phyloP scores from a whole-genome alignment of 2,113 vertebrate genomes.

The Chelonoidis abingdonii region DNA sequence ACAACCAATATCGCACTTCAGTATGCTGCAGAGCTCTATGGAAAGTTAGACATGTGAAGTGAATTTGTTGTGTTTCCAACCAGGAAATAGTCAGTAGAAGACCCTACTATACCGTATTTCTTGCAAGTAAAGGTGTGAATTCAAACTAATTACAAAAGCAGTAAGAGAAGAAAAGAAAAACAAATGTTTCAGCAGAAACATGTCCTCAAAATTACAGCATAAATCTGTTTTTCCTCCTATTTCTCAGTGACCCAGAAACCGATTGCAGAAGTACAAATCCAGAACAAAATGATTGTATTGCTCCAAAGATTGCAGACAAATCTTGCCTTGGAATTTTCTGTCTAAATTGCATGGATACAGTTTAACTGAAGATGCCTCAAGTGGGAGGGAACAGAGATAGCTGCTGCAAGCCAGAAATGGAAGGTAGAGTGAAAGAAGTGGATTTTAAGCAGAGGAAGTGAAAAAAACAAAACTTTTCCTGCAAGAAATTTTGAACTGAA shows the following conservation, averaged over 20 bases:
- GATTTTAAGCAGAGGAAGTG: background rate
- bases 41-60: background rate
- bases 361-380: background rate
- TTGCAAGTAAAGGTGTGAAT: background rate
- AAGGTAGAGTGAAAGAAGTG: background rate
- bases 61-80: background rate
- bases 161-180: background rate
- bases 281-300: background rate
- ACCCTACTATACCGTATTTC: fast-evolving
- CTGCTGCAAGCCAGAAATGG: background rate
- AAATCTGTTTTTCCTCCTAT: background rate
- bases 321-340: background rate
- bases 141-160: fast-evolving
- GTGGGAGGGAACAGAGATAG: background rate
- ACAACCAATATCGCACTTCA: background rate
- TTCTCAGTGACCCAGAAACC: background rate
- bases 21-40: background rate
- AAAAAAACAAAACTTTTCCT: no score
- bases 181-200: background rate
- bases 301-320: background rate
- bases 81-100: background rate
- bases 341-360: background rate
- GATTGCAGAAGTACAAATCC: background rate
- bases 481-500: background rate
- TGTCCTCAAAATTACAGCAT: background rate